Percentiles rank a stretch among this genome's conserved stretches.
These are phyloP conservation scores for Portevinia maculata DNA, from an alignment of 2,888 invertebrate genomes.

Conservation along the genomic window DNA sequence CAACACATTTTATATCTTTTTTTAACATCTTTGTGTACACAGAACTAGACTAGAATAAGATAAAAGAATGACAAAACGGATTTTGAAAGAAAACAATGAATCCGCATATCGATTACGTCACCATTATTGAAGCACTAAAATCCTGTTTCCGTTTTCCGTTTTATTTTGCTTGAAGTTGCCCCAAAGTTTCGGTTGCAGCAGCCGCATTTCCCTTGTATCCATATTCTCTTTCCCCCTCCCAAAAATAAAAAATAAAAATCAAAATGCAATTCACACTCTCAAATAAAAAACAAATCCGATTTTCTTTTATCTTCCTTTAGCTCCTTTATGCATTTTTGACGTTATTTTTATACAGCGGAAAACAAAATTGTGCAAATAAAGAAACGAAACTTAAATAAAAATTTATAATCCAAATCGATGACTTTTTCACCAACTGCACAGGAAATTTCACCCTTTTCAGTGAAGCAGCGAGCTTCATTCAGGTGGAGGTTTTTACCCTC, in stretches of 20 bases:
- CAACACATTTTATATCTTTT: slow-evolving; percentile 13
- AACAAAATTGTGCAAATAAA: slow-evolving; percentile 3
- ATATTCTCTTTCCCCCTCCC: slow-evolving; percentile 45
- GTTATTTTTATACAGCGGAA: background rate
- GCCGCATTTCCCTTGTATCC: slow-evolving; percentile 65
- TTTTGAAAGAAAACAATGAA: slow-evolving; percentile 51
- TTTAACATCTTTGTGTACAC: slow-evolving; percentile 36
- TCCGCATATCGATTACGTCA: slow-evolving; percentile 71
- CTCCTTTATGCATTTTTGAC: slow-evolving; percentile 37
- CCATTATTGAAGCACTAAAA: slow-evolving; percentile 73
- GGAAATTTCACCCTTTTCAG: slow-evolving; percentile 63
- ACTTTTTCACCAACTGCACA: slow-evolving; percentile 60
- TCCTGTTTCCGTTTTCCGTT: slow-evolving; percentile 73
- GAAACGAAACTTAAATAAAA: slow-evolving; percentile 36
- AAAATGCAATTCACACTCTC: slow-evolving; percentile 54
- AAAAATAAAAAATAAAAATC: background rate
- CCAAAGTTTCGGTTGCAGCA: slow-evolving; percentile 64
- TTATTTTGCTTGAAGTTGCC: slow-evolving; percentile 67
- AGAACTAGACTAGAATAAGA: slow-evolving; percentile 24
- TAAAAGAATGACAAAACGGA: slow-evolving; percentile 49
- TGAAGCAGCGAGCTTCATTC: slow-evolving; percentile 5
- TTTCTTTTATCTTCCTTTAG: slow-evolving; percentile 31
- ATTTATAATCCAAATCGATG: slow-evolving; percentile 57
- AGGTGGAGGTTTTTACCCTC: slow-evolving; percentile 60
- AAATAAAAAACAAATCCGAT: slow-evolving; percentile 28